A percentile compares a stretch with the other conserved stretches of the same genome.
Conservation (phyloP, 2,888 invertebrate species). For the Acronicta psi region DNA sequence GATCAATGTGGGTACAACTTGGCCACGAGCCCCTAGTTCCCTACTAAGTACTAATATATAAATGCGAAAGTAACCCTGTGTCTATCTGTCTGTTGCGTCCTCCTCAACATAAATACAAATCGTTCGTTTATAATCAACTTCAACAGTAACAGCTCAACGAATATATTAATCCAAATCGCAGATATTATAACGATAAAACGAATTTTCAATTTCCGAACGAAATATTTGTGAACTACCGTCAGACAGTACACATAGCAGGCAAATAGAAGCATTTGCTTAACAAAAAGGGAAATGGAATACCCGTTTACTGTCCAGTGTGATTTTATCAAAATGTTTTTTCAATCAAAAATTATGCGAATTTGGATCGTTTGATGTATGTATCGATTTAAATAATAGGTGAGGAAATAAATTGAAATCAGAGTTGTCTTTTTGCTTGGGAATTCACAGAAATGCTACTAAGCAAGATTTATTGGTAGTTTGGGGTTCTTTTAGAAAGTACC, state of each 20-base stretch:
- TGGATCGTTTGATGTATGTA: conserved; percentile 22
- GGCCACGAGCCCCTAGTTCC: too few relatives aligned
- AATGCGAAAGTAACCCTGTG: too few relatives aligned
- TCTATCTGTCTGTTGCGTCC: too few relatives aligned
- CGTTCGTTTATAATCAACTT: too few relatives aligned
- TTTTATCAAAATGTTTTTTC: conserved; percentile 23
- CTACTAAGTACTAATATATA: too few relatives aligned
- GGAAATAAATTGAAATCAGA: conserved; percentile 35
- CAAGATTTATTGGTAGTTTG: too few relatives aligned
- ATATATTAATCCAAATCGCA: conserved; percentile 24
- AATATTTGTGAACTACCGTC: conserved; percentile 26
- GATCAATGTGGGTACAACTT: too few relatives aligned
- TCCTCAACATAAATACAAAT: too few relatives aligned
- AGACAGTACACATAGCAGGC: not conserved
- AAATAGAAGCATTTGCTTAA: conserved; percentile 27
- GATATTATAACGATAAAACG: conserved; percentile 24
- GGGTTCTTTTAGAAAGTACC: too few relatives aligned
- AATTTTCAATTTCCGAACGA: conserved; percentile 36
- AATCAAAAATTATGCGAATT: conserved; percentile 19
- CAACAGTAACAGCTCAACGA: conserved; percentile 4
- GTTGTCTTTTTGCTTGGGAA: not conserved
- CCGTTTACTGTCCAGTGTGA: conserved; percentile 32
- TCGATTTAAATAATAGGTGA: conserved; percentile 3
- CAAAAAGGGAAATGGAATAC: conserved; percentile 46
- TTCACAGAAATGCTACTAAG: too few relatives aligned